These are phyloP conservation scores for Neoarius graeffei DNA, from an alignment of 2,113 vertebrate genomes.

Conservation along the genomic window DNA sequence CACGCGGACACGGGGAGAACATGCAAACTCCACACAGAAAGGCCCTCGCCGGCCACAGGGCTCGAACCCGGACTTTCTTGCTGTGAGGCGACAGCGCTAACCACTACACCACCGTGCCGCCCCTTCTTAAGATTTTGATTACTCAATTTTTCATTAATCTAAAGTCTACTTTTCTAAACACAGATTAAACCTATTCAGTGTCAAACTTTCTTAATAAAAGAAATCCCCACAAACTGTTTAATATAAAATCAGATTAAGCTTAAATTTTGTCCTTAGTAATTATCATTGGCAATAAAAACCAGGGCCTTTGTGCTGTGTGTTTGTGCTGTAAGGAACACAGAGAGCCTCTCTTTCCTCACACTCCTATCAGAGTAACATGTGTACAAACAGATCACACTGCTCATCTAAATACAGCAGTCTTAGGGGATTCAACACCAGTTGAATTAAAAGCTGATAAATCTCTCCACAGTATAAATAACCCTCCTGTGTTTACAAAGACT, in stretches of 20 bases:
- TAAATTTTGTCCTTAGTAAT: neutral
- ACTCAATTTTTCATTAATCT: neutral
- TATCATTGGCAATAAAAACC: neutral
- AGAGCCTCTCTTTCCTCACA: neutral
- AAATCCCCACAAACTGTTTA: neutral
- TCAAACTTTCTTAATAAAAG: neutral
- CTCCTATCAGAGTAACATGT: conserved; percentile 22
- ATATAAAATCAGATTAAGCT: neutral
- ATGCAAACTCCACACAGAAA: no score
- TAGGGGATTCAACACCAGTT: conserved; percentile 16
- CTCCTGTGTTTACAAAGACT: conserved; percentile 34
- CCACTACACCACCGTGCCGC: neutral
- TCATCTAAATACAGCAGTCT: conserved; percentile 24
- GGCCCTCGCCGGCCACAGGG: no score
- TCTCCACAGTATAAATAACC: conserved; percentile 28
- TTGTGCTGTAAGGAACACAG: neutral
- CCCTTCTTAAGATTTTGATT: neutral
- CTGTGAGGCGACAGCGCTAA: no score
- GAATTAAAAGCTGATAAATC: conserved; percentile 37
- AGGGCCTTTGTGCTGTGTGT: neutral
- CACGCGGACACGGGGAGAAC: no score
- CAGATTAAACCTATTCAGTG: neutral
- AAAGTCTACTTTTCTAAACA: neutral
- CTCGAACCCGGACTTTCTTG: no score
- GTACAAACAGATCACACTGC: conserved; percentile 23